Evolutionary conservation across 2,888 invertebrate genomes (phyloP).

Genomic region (Cylindroiulus punctatus): DNA sequence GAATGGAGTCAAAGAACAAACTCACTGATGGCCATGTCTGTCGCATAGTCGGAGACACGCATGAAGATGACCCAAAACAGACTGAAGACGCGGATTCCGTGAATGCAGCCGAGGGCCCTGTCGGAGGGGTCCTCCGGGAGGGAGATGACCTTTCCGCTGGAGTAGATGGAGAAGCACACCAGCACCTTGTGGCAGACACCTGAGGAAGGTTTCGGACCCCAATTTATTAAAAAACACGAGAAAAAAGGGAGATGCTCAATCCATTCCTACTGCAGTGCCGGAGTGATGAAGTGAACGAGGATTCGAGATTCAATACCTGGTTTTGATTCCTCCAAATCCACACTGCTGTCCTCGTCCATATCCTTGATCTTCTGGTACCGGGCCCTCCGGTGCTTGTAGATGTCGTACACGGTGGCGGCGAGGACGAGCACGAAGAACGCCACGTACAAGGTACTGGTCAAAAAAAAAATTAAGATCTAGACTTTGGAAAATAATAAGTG

Average conservation of each 20-base stretch:
- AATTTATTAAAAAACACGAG: too few species aligned
- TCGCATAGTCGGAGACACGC: constrained; percentile 65
- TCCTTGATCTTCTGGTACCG: not conserved
- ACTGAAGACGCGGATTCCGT: constrained; percentile 70
- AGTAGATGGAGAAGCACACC: constrained; percentile 3
- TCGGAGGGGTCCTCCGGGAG: not conserved
- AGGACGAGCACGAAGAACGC: not conserved
- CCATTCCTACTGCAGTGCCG: too few species aligned
- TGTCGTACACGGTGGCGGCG: not conserved
- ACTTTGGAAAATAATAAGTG: too few species aligned
- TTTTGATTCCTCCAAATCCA: too few species aligned
- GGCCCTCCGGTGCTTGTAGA: not conserved
- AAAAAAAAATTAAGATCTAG: not conserved
- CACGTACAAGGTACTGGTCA: not conserved
- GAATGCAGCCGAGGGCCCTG: constrained; percentile 62
- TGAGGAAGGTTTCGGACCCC: not conserved
- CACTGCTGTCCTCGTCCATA: too few species aligned
- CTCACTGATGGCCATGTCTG: constrained; percentile 31
- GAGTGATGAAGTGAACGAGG: too few species aligned
- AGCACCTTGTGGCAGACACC: constrained; percentile 4
- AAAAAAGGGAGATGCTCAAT: too few species aligned
- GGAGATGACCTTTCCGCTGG: not conserved
- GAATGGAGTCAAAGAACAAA: too few species aligned
- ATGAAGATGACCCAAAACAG: constrained; percentile 72
- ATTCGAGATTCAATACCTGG: too few species aligned